Conservation (phyloP, 2,113 vertebrate species). For the Conger conger region DNA sequence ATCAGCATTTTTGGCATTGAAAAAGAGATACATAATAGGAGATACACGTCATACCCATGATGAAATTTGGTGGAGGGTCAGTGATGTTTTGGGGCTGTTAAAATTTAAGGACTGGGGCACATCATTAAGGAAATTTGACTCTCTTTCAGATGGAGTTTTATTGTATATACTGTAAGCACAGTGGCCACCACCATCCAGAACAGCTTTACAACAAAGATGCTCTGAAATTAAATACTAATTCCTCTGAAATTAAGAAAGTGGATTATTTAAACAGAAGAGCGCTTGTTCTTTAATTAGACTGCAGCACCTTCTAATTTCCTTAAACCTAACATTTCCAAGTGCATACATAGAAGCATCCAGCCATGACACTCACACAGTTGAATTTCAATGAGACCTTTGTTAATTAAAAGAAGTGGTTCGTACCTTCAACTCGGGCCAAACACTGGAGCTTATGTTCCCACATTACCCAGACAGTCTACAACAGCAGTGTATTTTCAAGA, state of each 20-base stretch:
- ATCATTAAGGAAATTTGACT: too few species aligned
- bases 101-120: too few species aligned
- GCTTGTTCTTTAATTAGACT: background rate
- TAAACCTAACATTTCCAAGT: background rate
- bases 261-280: background rate
- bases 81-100: too few species aligned
- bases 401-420: background rate
- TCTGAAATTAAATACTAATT: background rate
- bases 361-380: background rate
- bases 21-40: too few species aligned
- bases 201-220: background rate
- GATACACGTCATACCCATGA: too few species aligned
- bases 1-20: too few species aligned
- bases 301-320: background rate
- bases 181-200: background rate
- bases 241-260: background rate
- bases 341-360: background rate
- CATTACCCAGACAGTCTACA: background rate
- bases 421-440: background rate
- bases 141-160: background rate
- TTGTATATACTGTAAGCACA: background rate
- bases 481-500: background rate
- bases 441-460: background rate
- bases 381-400: background rate
- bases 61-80: too few species aligned